phyloP scores from a whole-genome alignment of 2,113 vertebrate species.

The Aleadryas rufinucha region DNA sequence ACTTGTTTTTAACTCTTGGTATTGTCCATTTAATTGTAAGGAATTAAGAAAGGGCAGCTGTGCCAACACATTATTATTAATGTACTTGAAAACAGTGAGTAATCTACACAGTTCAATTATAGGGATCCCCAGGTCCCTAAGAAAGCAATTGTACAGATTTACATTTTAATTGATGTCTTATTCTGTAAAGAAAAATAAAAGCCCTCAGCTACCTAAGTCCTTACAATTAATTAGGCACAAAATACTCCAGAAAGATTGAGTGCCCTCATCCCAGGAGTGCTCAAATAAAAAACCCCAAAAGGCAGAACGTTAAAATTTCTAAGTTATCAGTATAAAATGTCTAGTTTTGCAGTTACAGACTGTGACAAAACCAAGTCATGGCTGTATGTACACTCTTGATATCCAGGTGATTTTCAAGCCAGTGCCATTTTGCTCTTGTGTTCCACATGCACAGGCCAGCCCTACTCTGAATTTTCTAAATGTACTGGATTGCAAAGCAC shows the following conservation, averaged over 20 bases:
- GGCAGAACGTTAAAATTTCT: background rate
- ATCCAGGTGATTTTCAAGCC: background rate
- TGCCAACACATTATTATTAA: background rate
- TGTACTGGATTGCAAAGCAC: background rate
- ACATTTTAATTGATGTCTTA: slow-evolving; percentile 33
- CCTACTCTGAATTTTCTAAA: background rate
- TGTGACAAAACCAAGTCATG: background rate
- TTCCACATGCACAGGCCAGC: background rate
- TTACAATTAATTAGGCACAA: slow-evolving; percentile 24
- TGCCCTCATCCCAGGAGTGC: background rate
- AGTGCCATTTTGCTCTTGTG: background rate
- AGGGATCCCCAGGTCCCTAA: background rate
- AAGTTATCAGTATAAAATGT: background rate
- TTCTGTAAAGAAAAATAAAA: slow-evolving; percentile 30
- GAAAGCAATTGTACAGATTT: background rate
- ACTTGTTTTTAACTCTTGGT: background rate
- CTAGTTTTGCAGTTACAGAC: background rate
- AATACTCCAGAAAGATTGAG: background rate
- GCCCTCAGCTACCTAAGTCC: background rate
- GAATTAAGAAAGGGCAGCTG: background rate
- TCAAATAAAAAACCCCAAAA: background rate
- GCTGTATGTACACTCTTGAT: background rate
- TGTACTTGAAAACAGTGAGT: background rate
- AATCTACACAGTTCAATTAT: background rate
- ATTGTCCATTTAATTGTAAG: background rate